phyloP scores from a whole-genome alignment of 1,140 invertebrate genomes.

The Drosophila parvula region DNA sequence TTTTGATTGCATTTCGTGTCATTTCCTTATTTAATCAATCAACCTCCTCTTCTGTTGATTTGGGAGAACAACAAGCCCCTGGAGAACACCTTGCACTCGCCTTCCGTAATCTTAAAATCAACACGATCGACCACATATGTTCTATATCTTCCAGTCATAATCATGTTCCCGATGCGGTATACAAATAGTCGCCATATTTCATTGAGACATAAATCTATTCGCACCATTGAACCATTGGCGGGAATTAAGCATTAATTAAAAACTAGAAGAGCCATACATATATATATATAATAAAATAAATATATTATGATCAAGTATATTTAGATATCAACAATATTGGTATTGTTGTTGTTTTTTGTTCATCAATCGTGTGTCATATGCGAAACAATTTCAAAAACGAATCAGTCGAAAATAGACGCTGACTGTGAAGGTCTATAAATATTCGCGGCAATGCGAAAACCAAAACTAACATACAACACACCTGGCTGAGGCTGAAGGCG shows the following conservation, averaged over 20 bases:
- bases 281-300: slow-evolving; percentile 44
- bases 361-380: slow-evolving; percentile 72
- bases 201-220: slow-evolving; percentile 68
- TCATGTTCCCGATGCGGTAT: slow-evolving; percentile 12
- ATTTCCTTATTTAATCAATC: slow-evolving; percentile 45
- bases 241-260: slow-evolving; percentile 64
- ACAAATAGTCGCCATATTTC: slow-evolving; percentile 60
- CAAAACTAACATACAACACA: slow-evolving; percentile 58
- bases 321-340: slow-evolving; percentile 43
- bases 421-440: slow-evolving; percentile 73
- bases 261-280: slow-evolving; percentile 45
- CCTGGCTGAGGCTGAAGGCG: slow-evolving; percentile 58
- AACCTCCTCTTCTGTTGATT: slow-evolving; percentile 18
- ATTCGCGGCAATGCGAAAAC: slow-evolving; percentile 37
- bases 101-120: slow-evolving; percentile 33
- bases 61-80: background rate
- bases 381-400: slow-evolving; percentile 74
- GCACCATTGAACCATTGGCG: slow-evolving; percentile 49
- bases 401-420: slow-evolving; percentile 71
- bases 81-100: slow-evolving; percentile 29
- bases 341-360: slow-evolving; percentile 47
- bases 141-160: slow-evolving; percentile 31
- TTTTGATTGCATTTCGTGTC: slow-evolving; percentile 10
- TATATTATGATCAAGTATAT: slow-evolving; percentile 51
- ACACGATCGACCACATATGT: slow-evolving; percentile 34